These are phyloP conservation scores for Pavo muticus DNA, from an alignment of 2,113 vertebrate genomes.

Conservation along the genomic window DNA sequence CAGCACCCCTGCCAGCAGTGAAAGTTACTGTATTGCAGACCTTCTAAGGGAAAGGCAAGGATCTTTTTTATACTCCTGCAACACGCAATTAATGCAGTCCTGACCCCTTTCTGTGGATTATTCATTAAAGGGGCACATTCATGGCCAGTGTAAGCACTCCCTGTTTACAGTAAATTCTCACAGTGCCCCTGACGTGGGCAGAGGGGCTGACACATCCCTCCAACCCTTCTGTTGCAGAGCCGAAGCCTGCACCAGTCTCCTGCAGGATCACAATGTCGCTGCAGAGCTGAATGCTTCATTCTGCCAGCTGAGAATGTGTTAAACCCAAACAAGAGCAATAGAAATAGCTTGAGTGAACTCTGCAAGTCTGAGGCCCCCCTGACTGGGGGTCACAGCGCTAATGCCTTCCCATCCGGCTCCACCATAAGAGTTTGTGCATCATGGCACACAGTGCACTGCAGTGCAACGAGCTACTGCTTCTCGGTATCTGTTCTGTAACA, in stretches of 20 bases:
- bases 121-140: background rate
- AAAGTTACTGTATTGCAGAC: constrained; percentile 45
- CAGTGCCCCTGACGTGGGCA: background rate
- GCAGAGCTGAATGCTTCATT: background rate
- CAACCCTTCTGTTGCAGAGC: background rate
- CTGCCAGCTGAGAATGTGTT: background rate
- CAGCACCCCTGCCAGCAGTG: constrained; percentile 61
- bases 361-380: background rate
- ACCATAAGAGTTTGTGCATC: background rate
- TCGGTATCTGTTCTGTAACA: background rate
- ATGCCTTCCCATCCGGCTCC: background rate
- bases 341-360: background rate
- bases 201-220: background rate
- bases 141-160: background rate
- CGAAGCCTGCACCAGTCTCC: background rate
- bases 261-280: background rate
- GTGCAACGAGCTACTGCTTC: accelerated
- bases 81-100: background rate
- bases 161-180: background rate
- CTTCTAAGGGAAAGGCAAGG: constrained; percentile 5
- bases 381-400: background rate
- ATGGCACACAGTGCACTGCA: accelerated
- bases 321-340: background rate
- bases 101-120: background rate
- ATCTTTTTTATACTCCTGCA: constrained; percentile 8